A percentile compares a stretch with the other conserved stretches of the same genome.
phyloP scores from a whole-genome alignment of 2,888 invertebrate genomes.

The Cheilosia vernalis region DNA sequence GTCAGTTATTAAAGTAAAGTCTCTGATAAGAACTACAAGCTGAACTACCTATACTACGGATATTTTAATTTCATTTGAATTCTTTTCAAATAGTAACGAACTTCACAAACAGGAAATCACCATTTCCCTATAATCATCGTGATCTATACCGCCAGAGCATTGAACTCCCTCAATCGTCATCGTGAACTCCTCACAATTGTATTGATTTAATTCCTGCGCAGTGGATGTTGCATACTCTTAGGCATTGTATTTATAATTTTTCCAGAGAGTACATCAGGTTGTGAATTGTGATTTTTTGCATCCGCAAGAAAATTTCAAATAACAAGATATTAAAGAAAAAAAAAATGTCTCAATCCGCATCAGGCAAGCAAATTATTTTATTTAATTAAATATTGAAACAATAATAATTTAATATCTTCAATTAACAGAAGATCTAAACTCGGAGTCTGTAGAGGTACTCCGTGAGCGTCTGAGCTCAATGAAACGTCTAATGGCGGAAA shows the following conservation, averaged over 20 bases:
- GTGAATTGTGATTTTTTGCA: conserved; percentile 26
- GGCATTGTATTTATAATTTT: conserved; percentile 25
- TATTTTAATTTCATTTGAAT: no score
- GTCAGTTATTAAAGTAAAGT: no score
- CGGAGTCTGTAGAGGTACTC: conserved; percentile 92
- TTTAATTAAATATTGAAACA: background rate
- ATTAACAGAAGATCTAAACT: conserved; percentile 80
- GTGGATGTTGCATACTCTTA: conserved; percentile 66
- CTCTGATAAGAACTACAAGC: no score
- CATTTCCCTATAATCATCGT: no score
- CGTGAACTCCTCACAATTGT: conserved; percentile 27
- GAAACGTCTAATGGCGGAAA: conserved; percentile 92
- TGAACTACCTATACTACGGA: no score
- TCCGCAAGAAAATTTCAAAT: conserved; percentile 7
- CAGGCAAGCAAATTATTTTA: conserved; percentile 38
- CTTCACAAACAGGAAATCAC: no score
- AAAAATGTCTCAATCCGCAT: conserved; percentile 65
- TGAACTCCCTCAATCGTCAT: conserved; percentile 21
- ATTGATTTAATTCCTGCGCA: conserved; percentile 70
- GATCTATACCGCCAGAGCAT: no score
- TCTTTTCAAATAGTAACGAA: no score
- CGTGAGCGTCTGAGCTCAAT: conserved; percentile 90
- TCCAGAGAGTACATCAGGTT: conserved; percentile 15
- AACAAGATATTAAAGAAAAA: background rate
- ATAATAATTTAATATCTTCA: background rate